phyloP scores from a whole-genome alignment of 2,113 vertebrate genomes.

The Ovis canadensis region DNA sequence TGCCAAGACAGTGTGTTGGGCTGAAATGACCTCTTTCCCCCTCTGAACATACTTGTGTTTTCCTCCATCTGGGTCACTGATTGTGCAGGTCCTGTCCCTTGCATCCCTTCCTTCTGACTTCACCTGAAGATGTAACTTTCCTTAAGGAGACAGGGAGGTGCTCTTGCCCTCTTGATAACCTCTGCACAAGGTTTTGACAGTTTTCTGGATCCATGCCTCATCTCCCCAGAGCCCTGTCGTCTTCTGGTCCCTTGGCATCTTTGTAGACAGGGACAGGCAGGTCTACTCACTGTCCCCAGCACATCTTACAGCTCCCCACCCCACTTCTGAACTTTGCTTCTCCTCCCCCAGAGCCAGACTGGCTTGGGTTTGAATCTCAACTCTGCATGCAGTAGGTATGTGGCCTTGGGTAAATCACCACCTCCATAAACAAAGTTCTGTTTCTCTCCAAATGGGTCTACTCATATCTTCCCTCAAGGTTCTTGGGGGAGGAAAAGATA shows the following conservation, averaged over 20 bases:
- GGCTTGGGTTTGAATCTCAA: neutral
- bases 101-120: neutral
- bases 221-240: neutral
- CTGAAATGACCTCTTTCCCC: neutral
- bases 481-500: neutral
- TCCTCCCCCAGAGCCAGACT: neutral
- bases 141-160: neutral
- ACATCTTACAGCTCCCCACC: too few relatives aligned
- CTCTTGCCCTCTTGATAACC: too few relatives aligned
- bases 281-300: neutral
- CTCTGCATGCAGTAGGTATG: neutral
- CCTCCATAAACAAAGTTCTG: neutral
- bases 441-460: neutral
- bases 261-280: neutral
- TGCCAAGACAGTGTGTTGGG: fast-evolving
- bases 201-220: neutral
- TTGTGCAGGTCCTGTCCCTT: neutral
- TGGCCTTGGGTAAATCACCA: neutral
- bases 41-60: neutral
- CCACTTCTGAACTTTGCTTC: neutral
- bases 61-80: neutral
- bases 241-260: neutral
- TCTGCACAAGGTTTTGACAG: neutral
- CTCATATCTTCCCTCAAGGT: neutral
- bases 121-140: neutral